Evolutionary conservation across 2,888 invertebrate species (phyloP).

Genomic region (Balanococcus diminutus): DNA sequence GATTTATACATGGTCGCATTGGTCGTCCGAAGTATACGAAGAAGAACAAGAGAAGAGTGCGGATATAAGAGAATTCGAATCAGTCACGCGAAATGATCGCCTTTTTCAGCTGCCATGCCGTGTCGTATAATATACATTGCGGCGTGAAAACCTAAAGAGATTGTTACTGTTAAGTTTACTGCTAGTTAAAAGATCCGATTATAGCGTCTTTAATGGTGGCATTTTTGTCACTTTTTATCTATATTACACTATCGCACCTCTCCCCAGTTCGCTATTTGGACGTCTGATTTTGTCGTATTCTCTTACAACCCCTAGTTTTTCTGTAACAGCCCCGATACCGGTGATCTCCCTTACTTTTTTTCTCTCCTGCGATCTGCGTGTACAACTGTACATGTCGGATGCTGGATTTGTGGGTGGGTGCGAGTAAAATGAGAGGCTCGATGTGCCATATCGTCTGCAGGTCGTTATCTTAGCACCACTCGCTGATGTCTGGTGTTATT

Average conservation of each 20-base stretch:
- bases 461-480: slow-evolving; percentile 42
- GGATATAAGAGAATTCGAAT: neutral
- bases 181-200: slow-evolving; percentile 47
- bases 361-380: neutral
- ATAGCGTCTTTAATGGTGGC: slow-evolving; percentile 47
- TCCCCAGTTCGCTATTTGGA: slow-evolving; percentile 45
- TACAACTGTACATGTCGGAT: neutral
- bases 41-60: no score
- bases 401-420: neutral
- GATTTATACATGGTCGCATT: neutral
- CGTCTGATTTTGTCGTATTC: slow-evolving; percentile 48
- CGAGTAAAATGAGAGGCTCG: neutral
- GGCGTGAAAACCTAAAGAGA: neutral
- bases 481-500: neutral
- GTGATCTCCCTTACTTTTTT: slow-evolving; percentile 55
- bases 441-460: slow-evolving; percentile 39
- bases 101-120: neutral
- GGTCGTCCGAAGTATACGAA: neutral
- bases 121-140: neutral
- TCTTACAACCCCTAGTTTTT: slow-evolving; percentile 56
- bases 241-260: slow-evolving; percentile 59
- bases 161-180: slow-evolving; percentile 12
- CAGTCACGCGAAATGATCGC: neutral
- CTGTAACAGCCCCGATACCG: slow-evolving; percentile 54
- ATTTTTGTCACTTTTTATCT: slow-evolving; percentile 48